Evolutionary conservation across 2,113 vertebrate species (phyloP), one percentile per base, ranked within the genome.

Genomic region (Steatornis caripensis): DNA sequence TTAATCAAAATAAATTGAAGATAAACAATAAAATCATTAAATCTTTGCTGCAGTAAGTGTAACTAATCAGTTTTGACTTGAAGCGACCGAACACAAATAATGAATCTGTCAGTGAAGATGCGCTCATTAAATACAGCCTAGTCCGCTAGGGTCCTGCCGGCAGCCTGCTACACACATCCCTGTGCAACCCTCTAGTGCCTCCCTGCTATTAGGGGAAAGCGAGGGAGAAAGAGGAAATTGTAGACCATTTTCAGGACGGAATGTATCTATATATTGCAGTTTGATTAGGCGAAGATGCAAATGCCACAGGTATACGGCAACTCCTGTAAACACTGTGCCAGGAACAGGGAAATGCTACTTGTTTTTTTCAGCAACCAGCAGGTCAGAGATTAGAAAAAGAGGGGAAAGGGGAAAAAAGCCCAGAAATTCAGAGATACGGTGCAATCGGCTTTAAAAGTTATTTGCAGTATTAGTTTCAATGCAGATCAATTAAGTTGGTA

Each of bases 11-110:
- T 98, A 98, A 98, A 99, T 99, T 98, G 98, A 98, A 98, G 98
- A 98, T 98, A 98, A 99, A 99, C 98, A 99, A 98, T 98, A 98
- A 98, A 98, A 99, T 98, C 98, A 98, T 99, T 99, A 98, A 98
- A 98, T 98, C 98, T 99, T 98, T 98, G 97, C 95, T 61, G 98
- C 92, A 95, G 97, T 98, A 98, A 98, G 98, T 98, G 98, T 98
- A 98, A 98, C 98, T 98, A 98, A 99, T 99, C 98, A 98, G 98
- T 98, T 99, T 98, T 98, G 98, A 98, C 98, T 98, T 97, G 70
- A 98, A 98, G 98, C 97, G 91, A 98, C 98, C 96, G 94, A 98
- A 98, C 97, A 98, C 98, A 98, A 99, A 98, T 98, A 98, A 99
- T 98, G 98, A 98, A 98, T 98, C 97, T 98, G 98, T 98, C 98